Evolutionary conservation across 2,797 vertebrate genomes (phyloP).

Genomic region (Peromyscus nudipes): DNA sequence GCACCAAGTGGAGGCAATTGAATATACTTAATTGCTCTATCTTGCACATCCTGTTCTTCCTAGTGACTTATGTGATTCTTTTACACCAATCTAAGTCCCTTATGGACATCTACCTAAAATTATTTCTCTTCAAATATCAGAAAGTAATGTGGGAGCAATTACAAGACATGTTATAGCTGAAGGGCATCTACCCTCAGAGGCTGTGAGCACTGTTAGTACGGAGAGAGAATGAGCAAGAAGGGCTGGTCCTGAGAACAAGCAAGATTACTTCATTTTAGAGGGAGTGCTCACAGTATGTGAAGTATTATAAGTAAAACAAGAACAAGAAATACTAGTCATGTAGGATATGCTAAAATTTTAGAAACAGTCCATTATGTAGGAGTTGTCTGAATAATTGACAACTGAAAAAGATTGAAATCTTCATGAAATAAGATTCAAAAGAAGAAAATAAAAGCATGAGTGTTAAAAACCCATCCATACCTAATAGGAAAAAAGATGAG

Average conservation of each 20-base stretch:
- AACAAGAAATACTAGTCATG: neutral
- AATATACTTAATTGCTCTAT: neutral
- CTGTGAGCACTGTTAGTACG: too few relatives aligned
- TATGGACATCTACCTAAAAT: neutral
- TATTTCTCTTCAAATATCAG: neutral
- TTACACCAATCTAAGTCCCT: slow-evolving; percentile 10
- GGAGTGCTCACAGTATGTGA: neutral
- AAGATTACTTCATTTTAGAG: neutral
- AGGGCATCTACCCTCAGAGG: neutral
- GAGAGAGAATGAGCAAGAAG: neutral
- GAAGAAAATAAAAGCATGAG: slow-evolving; percentile 16
- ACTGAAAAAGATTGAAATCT: neutral
- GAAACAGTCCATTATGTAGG: neutral
- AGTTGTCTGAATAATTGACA: neutral
- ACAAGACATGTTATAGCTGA: neutral
- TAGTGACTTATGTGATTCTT: slow-evolving; percentile 37
- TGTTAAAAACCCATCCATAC: neutral
- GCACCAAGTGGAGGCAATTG: neutral
- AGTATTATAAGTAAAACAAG: neutral
- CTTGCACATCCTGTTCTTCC: neutral
- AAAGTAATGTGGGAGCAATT: neutral
- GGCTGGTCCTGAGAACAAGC: neutral
- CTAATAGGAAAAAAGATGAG: neutral
- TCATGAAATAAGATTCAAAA: neutral
- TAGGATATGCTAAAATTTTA: neutral